phyloP scores from a whole-genome alignment of 64 coral and sea anemone species.

The Porites australiensis region DNA sequence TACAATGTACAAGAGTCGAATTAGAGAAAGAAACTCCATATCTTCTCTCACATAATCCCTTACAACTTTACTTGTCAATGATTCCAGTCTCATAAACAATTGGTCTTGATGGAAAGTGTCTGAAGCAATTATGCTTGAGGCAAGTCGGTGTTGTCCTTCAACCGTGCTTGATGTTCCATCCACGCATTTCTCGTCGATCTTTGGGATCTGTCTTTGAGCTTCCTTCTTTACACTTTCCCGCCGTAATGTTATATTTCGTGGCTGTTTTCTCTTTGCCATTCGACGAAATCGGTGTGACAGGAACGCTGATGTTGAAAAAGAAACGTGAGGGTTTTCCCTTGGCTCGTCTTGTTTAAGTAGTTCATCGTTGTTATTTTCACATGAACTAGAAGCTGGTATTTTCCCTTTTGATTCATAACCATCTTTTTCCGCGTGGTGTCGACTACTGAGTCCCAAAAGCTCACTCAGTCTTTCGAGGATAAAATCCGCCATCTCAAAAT shows the following conservation, averaged over 20 bases:
- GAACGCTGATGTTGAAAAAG: background rate
- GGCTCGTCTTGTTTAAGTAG: background rate
- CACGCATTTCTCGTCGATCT: background rate
- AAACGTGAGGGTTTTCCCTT: background rate
- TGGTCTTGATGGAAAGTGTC: background rate
- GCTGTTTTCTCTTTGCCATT: background rate
- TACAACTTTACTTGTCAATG: constrained; percentile 1
- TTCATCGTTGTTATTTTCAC: background rate
- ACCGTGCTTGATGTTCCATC: background rate
- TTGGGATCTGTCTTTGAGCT: background rate
- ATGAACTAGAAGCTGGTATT: background rate
- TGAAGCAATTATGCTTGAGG: background rate
- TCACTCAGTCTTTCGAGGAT: constrained; percentile 62
- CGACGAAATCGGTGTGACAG: background rate
- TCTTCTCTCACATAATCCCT: background rate
- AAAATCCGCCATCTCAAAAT: constrained; percentile 89
- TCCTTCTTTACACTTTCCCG: background rate
- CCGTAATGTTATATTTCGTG: background rate
- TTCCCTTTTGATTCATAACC: background rate
- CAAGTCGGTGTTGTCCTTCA: background rate
- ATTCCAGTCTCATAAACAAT: background rate
- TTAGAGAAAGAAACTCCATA: background rate
- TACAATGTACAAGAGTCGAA: background rate
- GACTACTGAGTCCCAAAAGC: background rate
- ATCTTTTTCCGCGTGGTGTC: background rate